Conservation (phyloP, 2,797 vertebrate genomes). For the Scolopax rusticola region DNA sequence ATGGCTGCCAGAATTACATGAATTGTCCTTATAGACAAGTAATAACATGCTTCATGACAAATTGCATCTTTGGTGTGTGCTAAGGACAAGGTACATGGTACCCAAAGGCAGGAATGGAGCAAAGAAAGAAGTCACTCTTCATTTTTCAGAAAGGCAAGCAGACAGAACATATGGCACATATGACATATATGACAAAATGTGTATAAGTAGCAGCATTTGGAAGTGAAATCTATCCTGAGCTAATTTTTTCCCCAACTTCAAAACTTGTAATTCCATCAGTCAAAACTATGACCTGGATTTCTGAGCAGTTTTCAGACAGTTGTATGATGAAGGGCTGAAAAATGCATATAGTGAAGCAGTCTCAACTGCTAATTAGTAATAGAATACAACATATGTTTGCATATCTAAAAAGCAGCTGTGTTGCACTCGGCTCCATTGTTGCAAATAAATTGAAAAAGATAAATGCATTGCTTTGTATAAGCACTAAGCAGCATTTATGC, state of each 20-base stretch:
- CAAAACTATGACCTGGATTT: not conserved
- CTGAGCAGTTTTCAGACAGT: not conserved
- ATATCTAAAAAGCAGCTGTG: not conserved
- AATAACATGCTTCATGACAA: not conserved
- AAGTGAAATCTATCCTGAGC: not conserved
- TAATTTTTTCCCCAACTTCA: not conserved
- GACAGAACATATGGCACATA: not conserved
- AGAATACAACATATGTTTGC: not conserved
- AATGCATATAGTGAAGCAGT: not conserved
- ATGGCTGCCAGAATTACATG: not conserved
- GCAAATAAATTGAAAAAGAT: not conserved
- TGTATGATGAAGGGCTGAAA: not conserved
- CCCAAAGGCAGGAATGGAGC: not conserved
- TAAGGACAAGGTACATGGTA: not conserved
- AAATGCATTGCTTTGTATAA: not conserved
- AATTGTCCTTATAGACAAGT: not conserved
- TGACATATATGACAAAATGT: not conserved
- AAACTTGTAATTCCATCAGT: not conserved
- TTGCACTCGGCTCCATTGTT: not conserved
- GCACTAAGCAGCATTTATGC: conserved; percentile 20
- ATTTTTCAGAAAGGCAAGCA: not conserved
- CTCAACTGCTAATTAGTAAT: not conserved
- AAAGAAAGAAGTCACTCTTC: not conserved
- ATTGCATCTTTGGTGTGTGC: not conserved
- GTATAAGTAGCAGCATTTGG: not conserved